Conservation (phyloP, 2,888 invertebrate species). For the Petrolisthes manimaculis region DNA sequence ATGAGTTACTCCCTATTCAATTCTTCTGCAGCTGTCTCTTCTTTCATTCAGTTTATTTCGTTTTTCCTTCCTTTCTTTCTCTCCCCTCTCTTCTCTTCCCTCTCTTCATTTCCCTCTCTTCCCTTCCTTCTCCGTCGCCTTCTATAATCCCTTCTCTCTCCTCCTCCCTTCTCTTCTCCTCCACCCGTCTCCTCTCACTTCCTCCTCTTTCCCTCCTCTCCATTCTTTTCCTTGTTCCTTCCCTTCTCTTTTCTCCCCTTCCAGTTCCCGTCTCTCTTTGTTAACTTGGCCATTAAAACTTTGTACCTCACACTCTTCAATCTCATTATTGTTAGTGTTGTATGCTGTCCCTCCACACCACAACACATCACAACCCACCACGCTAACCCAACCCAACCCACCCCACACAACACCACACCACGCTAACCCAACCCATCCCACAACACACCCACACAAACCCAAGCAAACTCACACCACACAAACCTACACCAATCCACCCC, state of each 20-base stretch:
- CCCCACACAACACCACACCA: too few species aligned
- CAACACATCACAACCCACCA: too few species aligned
- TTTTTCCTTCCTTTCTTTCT: background rate
- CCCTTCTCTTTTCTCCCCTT: background rate
- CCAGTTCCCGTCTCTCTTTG: background rate
- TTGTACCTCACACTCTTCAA: background rate
- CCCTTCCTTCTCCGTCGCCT: background rate
- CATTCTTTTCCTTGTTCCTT: background rate
- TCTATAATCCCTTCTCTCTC: background rate
- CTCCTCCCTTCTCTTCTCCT: background rate
- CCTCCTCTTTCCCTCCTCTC: background rate
- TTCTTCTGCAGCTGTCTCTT: too few species aligned
- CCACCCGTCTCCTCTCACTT: background rate
- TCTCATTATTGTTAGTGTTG: background rate
- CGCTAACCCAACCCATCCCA: too few species aligned
- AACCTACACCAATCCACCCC: too few species aligned
- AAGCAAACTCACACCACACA: too few species aligned
- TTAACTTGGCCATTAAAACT: background rate
- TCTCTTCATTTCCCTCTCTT: background rate
- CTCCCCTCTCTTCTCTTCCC: background rate
- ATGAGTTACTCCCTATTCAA: too few species aligned
- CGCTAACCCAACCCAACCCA: too few species aligned
- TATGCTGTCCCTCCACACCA: too few species aligned
- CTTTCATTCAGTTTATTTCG: too few species aligned
- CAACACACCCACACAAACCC: too few species aligned